Base-by-base conservation (phyloP, 2,113 vertebrate species). In the Regulus satrapa region DNA sequence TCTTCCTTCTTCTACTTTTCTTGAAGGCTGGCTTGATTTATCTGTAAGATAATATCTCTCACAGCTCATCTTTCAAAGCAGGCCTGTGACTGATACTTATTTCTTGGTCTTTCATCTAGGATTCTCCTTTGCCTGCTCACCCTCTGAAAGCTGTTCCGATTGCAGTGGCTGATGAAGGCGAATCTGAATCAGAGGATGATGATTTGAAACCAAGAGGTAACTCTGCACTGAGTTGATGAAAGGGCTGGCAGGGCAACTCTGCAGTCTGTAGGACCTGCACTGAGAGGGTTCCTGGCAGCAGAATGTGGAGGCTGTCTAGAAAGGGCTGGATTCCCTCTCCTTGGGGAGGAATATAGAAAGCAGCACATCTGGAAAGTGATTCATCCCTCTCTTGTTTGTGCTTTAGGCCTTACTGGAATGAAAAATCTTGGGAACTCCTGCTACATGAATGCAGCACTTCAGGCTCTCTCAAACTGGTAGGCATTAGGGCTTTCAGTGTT, bases 351-450 rank as follows among this genome's bases (percentile, higher is more conserved):
- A 31, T 36, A 61, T 48, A 88, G 64, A 66, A 88, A 87, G 45
- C 20, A 85, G 52, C 38, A 45, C 14, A 8, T 79, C 45, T 91
- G 67, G 52, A 46, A 89, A 92, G 82, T 83, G 45, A 40, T 67
- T 74, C 36, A 66, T 49, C 12, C 24, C 8, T 46, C 49, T 62
- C 79, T 26, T 88, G 28, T 77, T 85, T 93, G 34, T 87, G 69
- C 48, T 95, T 83, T 82, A 98, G 99, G 99, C 84, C 98, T 99
- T 94, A 99, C 99, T 9, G 99, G 99, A 92, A 99, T 99, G 99
- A 99, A 99, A 97, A 99, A 99, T 91, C 99, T 99, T 6, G 99
- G 99, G 51, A 99, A 99, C 97, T 99, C 99, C 36, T 99, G 99
- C 97, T 99, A 99, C 97, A 99, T 99, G 99, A 99, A 99, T 9